Evolutionary conservation across 2,113 vertebrate species (phyloP).

Genomic region (Geothlypis trichas): DNA sequence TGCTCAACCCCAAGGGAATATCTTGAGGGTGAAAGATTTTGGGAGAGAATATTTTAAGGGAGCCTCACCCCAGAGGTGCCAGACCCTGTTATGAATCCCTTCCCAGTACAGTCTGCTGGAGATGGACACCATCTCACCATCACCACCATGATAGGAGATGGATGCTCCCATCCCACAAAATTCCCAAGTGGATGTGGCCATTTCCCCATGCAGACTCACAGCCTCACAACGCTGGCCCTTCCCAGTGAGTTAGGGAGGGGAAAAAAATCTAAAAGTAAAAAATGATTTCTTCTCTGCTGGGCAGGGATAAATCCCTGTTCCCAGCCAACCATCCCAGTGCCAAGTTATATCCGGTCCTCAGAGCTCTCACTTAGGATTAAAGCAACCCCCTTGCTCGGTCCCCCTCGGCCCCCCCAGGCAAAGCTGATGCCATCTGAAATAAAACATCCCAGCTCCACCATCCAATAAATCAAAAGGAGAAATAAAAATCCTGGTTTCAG

Average conservation of each 20-base stretch:
- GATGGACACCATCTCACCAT: neutral
- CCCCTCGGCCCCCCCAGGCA: neutral
- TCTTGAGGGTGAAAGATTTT: neutral
- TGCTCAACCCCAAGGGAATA: neutral
- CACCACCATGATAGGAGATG: accelerated
- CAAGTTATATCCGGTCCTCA: constrained; percentile 5
- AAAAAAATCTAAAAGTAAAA: neutral
- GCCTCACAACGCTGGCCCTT: accelerated
- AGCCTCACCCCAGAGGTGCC: neutral
- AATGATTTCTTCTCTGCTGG: neutral
- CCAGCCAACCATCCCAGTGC: neutral
- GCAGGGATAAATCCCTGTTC: neutral
- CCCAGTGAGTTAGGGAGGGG: neutral
- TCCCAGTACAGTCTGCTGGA: neutral
- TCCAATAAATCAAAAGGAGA: constrained; percentile 60
- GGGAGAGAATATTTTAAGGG: neutral
- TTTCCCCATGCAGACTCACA: neutral
- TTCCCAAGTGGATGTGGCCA: neutral
- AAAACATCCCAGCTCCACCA: constrained; percentile 5
- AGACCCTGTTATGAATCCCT: neutral
- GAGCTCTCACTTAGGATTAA: neutral
- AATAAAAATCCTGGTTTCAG: constrained; percentile 36
- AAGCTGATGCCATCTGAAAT: constrained; percentile 31
- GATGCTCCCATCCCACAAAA: neutral
- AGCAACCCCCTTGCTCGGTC: neutral